A percentile compares a stretch with the other conserved stretches of the same genome.
Conservation (phyloP, 2,113 vertebrate species). For the Oreochromis aureus region DNA sequence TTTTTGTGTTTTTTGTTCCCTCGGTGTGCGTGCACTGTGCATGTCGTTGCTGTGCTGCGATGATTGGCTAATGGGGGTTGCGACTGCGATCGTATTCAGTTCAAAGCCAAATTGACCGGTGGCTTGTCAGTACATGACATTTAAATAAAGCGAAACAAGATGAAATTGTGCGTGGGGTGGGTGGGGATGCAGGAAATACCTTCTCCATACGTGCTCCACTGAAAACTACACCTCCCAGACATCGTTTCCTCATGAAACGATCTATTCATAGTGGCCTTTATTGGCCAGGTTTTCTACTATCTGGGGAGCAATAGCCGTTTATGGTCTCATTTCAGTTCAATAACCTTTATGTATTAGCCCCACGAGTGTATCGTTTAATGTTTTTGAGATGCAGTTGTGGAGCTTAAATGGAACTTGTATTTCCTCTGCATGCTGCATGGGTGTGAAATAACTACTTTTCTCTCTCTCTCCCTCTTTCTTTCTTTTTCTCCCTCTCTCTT, state of each 20-base stretch:
- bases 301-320: slow-evolving; percentile 15
- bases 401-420: slow-evolving; percentile 54
- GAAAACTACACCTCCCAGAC: neutral
- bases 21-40: slow-evolving; percentile 21
- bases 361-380: neutral
- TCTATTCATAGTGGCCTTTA: neutral
- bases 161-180: neutral
- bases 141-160: slow-evolving; percentile 9
- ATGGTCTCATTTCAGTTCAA: slow-evolving; percentile 2
- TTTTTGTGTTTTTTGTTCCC: neutral
- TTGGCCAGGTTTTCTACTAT: neutral
- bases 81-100: slow-evolving; percentile 1
- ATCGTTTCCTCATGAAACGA: neutral
- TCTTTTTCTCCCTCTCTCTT: neutral
- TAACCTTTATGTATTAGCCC: slow-evolving; percentile 1
- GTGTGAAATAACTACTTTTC: slow-evolving; percentile 67
- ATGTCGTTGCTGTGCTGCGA: slow-evolving; percentile 45
- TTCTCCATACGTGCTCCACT: slow-evolving; percentile 34
- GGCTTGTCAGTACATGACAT: neutral
- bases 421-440: slow-evolving; percentile 73
- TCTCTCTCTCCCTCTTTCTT: slow-evolving; percentile 8
- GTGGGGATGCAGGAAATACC: slow-evolving; percentile 38
- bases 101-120: slow-evolving; percentile 12
- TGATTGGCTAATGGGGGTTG: slow-evolving; percentile 31
- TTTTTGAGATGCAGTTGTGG: slow-evolving; percentile 10